A percentile compares a stretch with the other conserved stretches of the same genome.
Conservation (phyloP, 2,113 vertebrate genomes). For the Cololabis saira region DNA sequence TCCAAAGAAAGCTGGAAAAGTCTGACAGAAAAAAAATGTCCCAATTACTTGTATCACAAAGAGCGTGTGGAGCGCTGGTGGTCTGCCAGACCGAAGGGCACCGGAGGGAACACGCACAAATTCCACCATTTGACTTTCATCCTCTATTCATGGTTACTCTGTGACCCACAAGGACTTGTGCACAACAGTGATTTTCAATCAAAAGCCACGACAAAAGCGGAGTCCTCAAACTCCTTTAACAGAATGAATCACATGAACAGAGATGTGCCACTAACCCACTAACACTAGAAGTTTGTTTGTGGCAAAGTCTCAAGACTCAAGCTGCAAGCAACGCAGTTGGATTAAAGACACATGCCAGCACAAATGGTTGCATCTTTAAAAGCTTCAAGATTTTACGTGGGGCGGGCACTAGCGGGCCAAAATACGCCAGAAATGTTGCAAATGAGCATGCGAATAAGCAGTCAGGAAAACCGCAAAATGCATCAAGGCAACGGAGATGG, state of each 20-base stretch:
- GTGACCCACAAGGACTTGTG: constrained; percentile 44
- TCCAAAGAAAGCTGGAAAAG: constrained; percentile 41
- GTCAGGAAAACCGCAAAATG: constrained; percentile 10
- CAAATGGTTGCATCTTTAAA: constrained; percentile 31
- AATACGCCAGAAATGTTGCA: constrained; percentile 31
- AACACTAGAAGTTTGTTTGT: constrained; percentile 2
- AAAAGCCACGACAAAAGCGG: constrained; percentile 34
- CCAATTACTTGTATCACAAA: constrained; percentile 62
- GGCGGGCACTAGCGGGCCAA: constrained; percentile 10
- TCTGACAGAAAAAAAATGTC: constrained; percentile 55
- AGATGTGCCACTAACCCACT: not conserved
- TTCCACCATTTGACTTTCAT: constrained; percentile 63
- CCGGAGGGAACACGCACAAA: constrained; percentile 46
- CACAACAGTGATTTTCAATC: constrained; percentile 45
- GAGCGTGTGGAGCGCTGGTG: constrained; percentile 42
- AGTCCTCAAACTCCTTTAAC: not conserved
- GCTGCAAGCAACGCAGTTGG: not conserved
- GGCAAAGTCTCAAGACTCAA: constrained; percentile 22
- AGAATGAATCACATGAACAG: constrained; percentile 5
- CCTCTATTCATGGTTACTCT: constrained; percentile 52
- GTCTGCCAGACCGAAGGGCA: constrained; percentile 38
- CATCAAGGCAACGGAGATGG: constrained; percentile 13
- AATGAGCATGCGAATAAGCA: constrained; percentile 9
- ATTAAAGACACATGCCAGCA: constrained; percentile 12
- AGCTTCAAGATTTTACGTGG: not conserved